Conservation (phyloP, 2,888 invertebrate species). For the Omphaloscelis lunosa region DNA sequence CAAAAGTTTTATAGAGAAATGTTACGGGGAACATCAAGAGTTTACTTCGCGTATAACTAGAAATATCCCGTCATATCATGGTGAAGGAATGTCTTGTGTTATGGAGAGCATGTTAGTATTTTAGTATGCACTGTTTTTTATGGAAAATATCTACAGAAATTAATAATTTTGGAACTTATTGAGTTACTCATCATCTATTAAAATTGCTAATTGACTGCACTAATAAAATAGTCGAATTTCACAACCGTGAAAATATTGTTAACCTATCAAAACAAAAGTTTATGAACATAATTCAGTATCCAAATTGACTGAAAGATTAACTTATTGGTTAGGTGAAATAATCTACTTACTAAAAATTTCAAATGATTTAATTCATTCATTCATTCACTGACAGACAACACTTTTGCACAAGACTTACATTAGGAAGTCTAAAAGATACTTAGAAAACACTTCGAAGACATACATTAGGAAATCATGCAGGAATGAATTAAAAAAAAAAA, state of each 20-base stretch:
- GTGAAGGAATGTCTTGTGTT: background rate
- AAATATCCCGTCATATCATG: background rate
- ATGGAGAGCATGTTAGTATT: background rate
- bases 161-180: background rate
- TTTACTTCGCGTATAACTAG: slow-evolving; percentile 4
- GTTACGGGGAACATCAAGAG: slow-evolving; percentile 19
- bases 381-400: too few species aligned
- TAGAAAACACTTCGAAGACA: too few species aligned
- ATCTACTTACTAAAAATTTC: too few species aligned
- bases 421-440: too few species aligned
- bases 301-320: background rate
- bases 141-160: background rate
- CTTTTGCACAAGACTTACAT: too few species aligned
- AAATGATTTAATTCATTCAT: too few species aligned
- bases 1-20: slow-evolving; percentile 32
- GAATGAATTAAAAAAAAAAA: too few species aligned
- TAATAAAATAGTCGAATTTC: background rate
- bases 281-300: background rate
- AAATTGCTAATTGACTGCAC: background rate
- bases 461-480: too few species aligned
- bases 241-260: background rate
- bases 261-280: background rate
- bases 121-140: background rate
- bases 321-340: background rate
- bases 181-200: background rate